These are phyloP conservation scores for Actias luna DNA, from an alignment of 2,888 invertebrate genomes.

Conservation along the genomic window DNA sequence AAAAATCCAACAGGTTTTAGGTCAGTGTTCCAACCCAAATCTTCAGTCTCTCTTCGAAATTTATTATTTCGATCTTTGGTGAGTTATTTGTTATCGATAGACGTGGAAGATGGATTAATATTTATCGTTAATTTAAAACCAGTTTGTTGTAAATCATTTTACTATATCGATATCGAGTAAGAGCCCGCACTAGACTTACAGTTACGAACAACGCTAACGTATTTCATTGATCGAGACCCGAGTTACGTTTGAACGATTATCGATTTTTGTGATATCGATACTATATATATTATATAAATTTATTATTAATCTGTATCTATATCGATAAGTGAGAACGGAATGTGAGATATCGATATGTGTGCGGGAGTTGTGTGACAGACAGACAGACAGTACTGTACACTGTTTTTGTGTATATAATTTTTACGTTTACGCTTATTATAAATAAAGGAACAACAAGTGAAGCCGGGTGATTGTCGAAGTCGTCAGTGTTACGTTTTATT, in stretches of 20 bases:
- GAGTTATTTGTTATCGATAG: not conserved
- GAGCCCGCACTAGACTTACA: conserved; percentile 18
- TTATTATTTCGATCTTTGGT: not conserved
- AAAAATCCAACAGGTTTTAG: no score
- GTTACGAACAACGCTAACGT: not conserved
- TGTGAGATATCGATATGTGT: not conserved
- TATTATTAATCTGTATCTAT: not conserved
- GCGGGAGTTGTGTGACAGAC: not conserved
- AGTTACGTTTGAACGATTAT: not conserved
- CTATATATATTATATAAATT: not conserved
- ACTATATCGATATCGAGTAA: conserved; percentile 28
- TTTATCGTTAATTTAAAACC: no score
- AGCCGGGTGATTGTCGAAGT: not conserved
- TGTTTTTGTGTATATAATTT: not conserved
- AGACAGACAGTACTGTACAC: not conserved
- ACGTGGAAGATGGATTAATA: not conserved
- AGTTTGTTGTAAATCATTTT: not conserved
- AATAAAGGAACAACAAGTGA: not conserved
- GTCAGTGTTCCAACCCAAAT: not conserved
- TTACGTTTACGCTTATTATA: conserved; percentile 10
- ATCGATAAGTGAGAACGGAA: not conserved
- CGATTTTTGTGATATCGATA: conserved; percentile 1
- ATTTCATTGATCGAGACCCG: conserved; percentile 16
- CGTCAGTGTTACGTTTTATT: not conserved
- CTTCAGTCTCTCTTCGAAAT: no score